Evolutionary conservation across 1,140 invertebrate genomes (phyloP), one percentile per base, ranked within the genome.

Genomic region (Hormaphis cornu): DNA sequence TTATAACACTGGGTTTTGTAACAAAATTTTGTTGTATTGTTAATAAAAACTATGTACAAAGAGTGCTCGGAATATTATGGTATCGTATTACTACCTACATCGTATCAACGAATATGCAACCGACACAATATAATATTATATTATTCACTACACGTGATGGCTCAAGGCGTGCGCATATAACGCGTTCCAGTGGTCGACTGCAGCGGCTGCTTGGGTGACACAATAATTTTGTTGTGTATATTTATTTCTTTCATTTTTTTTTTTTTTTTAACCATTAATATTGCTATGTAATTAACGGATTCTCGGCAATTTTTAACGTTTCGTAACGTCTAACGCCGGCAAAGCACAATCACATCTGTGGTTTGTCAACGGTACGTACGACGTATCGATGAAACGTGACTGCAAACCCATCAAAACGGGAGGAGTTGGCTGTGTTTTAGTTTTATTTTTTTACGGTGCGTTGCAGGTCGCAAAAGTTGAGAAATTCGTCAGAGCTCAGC

Each of bases 171-270:
- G 12, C 14, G 24, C n/a, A n/a, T n/a, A 14, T 37, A 61, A 4
- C 10, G 12, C 42, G 66, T 63, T 63, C 58, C 58, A 63, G 58
- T 63, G 58, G 58, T 63, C 40, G 58, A 30, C 40, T 24, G n/a
- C 58, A 63, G 58, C 46, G 58, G 58, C 46, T 26, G 58, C 18
- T 26, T 24, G 42, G 37, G 58, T 46, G 26, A 44, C 58, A 63
- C 28, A 63, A 63, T 63, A 63, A 63, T 63, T 63, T 16, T 50
- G n/a, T n/a, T n/a, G n/a, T n/a, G n/a, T n/a, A n/a, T n/a, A n/a
- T 33, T 53, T 40, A 69, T 69, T 37, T 16, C 14, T 28, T 50
- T 52, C 30, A 14, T 35, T 54, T 54, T 26, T 18, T n/a, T 53
- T 18, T 26, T 53, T 30, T 53, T 18, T 3, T 46, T 44, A 20